phyloP scores from a whole-genome alignment of 2,113 vertebrate genomes.

The Limnothrissa miodon region DNA sequence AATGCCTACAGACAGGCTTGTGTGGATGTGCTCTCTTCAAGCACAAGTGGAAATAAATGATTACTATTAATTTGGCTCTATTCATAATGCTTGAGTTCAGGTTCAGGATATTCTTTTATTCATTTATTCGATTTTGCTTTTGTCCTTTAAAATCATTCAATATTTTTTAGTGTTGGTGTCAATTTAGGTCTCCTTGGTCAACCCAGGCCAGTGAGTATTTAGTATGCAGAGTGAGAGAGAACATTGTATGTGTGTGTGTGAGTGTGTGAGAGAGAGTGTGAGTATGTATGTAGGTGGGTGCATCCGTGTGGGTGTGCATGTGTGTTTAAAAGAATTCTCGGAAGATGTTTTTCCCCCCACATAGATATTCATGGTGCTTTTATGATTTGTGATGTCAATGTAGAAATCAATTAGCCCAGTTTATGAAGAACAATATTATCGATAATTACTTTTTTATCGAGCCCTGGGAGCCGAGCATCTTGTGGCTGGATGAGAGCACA shows the following conservation, averaged over 20 bases:
- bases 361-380: constrained; percentile 3
- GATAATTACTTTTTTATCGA: constrained; percentile 12
- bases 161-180: background rate
- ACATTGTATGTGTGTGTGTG: background rate
- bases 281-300: too few species aligned
- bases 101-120: too few species aligned
- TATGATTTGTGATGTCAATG: background rate
- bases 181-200: background rate
- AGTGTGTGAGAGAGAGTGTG: background rate
- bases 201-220: background rate
- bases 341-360: background rate
- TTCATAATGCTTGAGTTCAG: background rate
- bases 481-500: background rate
- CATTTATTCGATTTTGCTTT: too few species aligned
- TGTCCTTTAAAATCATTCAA: background rate
- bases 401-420: constrained; percentile 1
- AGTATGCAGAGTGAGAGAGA: background rate
- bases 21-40: background rate
- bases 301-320: background rate
- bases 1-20: background rate
- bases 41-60: background rate
- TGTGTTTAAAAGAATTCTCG: background rate
- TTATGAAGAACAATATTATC: constrained; percentile 6
- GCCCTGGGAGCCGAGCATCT: background rate
- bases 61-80: background rate